Evolutionary conservation across 2,113 vertebrate species (phyloP).

Genomic region (Strix uralensis): DNA sequence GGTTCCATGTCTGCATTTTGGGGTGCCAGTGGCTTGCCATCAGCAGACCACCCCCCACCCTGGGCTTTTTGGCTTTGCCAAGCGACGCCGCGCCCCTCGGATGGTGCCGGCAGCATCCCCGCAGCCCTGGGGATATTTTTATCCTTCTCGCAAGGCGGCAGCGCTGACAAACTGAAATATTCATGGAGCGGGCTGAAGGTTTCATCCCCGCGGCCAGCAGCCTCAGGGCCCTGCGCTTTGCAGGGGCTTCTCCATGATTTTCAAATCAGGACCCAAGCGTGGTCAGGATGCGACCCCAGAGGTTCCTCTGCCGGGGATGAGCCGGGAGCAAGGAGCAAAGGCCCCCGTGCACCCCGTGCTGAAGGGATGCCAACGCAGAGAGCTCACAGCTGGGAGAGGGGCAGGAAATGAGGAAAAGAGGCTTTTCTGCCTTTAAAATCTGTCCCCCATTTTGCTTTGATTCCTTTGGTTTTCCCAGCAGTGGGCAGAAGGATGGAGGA

Average conservation of each 20-base stretch:
- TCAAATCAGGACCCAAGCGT: not conserved
- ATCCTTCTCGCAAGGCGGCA: not conserved
- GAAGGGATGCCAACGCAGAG: accelerated
- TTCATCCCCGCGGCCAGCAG: not conserved
- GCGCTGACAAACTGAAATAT: not conserved
- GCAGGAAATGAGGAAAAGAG: not conserved
- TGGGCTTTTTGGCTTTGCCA: not conserved
- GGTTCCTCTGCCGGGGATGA: not conserved
- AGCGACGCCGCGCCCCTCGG: accelerated
- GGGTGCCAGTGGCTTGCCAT: not conserved
- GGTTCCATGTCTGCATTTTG: not conserved
- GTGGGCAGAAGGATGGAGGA: not conserved
- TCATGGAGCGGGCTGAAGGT: not conserved
- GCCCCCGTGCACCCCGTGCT: accelerated
- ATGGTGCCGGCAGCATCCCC: not conserved
- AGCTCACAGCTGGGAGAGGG: not conserved
- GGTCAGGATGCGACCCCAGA: not conserved
- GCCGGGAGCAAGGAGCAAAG: not conserved
- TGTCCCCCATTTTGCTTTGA: not conserved
- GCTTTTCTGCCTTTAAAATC: not conserved
- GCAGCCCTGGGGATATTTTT: conserved; percentile 37
- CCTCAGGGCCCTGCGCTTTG: not conserved
- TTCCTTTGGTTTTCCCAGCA: not conserved
- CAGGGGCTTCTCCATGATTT: not conserved
- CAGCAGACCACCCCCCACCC: not conserved